Evolutionary conservation across 2,797 vertebrate genomes (phyloP).

Genomic region (Muraenolepis orangiensis): DNA sequence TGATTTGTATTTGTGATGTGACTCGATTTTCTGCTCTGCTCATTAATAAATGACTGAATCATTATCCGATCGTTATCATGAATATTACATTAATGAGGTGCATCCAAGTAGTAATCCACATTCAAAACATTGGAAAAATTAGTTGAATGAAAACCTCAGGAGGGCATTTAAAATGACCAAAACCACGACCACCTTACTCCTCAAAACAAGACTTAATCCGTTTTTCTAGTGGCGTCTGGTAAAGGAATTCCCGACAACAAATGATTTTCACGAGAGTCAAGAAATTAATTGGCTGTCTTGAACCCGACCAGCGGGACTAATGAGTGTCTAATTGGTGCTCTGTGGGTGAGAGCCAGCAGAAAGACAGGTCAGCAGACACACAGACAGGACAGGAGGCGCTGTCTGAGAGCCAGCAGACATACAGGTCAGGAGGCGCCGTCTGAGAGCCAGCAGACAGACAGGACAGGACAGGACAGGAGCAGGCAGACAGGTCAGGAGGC

Average conservation of each 20-base stretch:
- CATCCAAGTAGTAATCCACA: background rate
- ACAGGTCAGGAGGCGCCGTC: conserved; percentile 35
- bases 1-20: background rate
- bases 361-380: conserved; percentile 34
- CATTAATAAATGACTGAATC: background rate
- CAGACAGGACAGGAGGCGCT: too few relatives aligned
- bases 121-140: background rate
- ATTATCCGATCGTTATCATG: background rate
- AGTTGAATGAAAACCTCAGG: too few relatives aligned
- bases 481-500: too few relatives aligned
- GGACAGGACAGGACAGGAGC: conserved; percentile 6
- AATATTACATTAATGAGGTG: background rate
- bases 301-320: conserved; percentile 61
- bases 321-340: conserved; percentile 70
- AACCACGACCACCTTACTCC: background rate
- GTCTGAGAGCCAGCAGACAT: too few relatives aligned
- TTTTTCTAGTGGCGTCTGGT: conserved; percentile 22
- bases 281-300: conserved; percentile 70
- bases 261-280: conserved; percentile 47
- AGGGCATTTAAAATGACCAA: background rate
- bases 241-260: conserved; percentile 45
- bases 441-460: too few relatives aligned
- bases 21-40: background rate
- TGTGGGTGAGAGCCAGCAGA: conserved; percentile 50
- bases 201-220: background rate